Base-by-base conservation (phyloP, 2,113 vertebrate genomes). In the Cynocephalus volans region DNA sequence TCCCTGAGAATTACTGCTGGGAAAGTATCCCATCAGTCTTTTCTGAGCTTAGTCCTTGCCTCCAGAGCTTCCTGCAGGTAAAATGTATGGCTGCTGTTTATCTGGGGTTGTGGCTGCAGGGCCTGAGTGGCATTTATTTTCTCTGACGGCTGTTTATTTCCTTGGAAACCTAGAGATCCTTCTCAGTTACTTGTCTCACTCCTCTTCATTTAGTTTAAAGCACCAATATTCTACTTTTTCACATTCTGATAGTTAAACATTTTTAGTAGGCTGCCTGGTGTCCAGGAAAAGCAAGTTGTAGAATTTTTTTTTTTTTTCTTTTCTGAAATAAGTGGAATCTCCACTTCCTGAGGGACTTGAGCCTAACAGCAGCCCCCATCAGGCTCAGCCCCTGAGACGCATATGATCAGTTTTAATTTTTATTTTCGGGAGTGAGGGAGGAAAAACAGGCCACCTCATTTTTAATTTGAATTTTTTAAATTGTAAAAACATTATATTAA, bases 401-500 rank as follows among this genome's bases (percentile, higher is more conserved):
- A 77, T 1, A 72, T 8, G 19, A 15, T 62, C 3, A 45, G 3
- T 87, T 82, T 41, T 5, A 77, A 56, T 26, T 41, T 67, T 24
- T 94, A 23, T 65, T 67, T 79, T 62, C 36, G 58, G 8, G 14
- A 70, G 1, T 13, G 2, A 31, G 11, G 4, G 2, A 26, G 9
- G 21, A 31, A 60, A 23, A 36, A 54, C 28, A 62, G 19, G 11
- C 19, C n/a, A 13, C 4, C 2, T 17, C 65, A 3, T 48, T 48
- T 90, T 76, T 87, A 87, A 21, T 28, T 92, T 50, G 50, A 94
- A 21, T 24, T 45, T 70, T 73, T n/a, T 17, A 69, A 92, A 58
- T 52, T 13, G 11, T 76, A 70, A 64, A 92, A 64, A 33, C 1
- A 36, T 28, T 85, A 17, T 31, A 6, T 36, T 36, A n/a, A 93